Evolutionary conservation across 2,888 invertebrate species (phyloP).

Genomic region (Hirtodrosophila confusa): DNA sequence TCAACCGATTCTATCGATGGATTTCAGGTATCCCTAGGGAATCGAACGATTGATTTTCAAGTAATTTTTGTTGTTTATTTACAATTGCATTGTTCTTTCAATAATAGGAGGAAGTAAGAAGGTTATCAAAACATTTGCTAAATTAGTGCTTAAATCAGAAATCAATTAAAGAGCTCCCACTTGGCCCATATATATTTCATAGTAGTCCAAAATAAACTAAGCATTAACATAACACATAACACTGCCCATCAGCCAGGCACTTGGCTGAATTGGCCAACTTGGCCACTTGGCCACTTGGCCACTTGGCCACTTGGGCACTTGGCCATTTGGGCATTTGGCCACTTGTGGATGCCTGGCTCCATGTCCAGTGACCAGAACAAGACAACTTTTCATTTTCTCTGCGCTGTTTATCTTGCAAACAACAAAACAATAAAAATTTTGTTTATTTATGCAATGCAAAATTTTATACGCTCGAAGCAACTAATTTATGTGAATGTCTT

Average conservation of each 20-base stretch:
- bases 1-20: too few relatives aligned
- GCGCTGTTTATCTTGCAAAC: constrained; percentile 47
- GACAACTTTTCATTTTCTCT: constrained; percentile 44
- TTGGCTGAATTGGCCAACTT: too few relatives aligned
- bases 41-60: background rate
- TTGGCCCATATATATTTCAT: constrained; percentile 29
- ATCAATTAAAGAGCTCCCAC: constrained; percentile 16
- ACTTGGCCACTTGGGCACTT: constrained; percentile 2
- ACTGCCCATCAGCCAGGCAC: constrained; percentile 5
- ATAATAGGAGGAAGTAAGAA: constrained; percentile 6
- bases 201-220: constrained; percentile 14
- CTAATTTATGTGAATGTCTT: constrained; percentile 63
- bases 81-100: background rate
- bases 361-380: constrained; percentile 34
- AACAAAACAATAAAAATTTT: constrained; percentile 63
- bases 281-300: constrained; percentile 6
- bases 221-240: constrained; percentile 12
- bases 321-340: constrained; percentile 13
- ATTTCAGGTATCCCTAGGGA: too few relatives aligned
- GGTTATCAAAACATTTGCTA: constrained; percentile 31
- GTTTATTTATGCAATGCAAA: constrained; percentile 66
- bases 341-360: constrained; percentile 59
- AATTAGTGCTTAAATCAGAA: constrained; percentile 5
- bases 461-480: constrained; percentile 57
- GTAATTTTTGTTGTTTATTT: background rate